Conservation (phyloP, 2,113 vertebrate species). For the Nothoprocta perdicaria region DNA sequence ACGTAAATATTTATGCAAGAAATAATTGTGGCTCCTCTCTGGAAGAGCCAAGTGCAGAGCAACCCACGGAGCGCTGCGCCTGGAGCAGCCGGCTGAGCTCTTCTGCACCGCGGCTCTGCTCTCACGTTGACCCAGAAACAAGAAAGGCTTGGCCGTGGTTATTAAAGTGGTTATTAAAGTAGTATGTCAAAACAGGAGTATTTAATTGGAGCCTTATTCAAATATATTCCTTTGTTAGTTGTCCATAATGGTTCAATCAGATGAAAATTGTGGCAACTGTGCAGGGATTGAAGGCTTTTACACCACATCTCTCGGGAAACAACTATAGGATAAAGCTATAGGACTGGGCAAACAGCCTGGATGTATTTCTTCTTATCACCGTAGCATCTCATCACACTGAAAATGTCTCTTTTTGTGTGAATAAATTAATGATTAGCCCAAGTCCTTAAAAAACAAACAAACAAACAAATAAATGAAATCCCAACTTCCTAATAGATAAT, state of each 20-base stretch:
- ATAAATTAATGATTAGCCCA: slow-evolving; percentile 7
- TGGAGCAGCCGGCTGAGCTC: slow-evolving; percentile 60
- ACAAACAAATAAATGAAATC: background rate
- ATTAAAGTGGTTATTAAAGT: background rate
- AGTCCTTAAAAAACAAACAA: background rate
- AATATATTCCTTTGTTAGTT: slow-evolving; percentile 47
- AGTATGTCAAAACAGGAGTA: slow-evolving; percentile 42
- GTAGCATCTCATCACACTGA: background rate
- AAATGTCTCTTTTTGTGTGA: background rate
- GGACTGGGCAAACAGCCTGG: slow-evolving; percentile 31
- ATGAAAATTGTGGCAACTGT: slow-evolving; percentile 46
- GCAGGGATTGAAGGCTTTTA: slow-evolving; percentile 27
- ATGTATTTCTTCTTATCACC: background rate
- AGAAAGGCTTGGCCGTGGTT: slow-evolving; percentile 20
- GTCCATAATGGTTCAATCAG: background rate
- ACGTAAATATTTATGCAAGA: slow-evolving; percentile 67
- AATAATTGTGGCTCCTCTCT: slow-evolving; percentile 41
- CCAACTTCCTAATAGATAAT: background rate
- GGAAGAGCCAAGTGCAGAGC: slow-evolving; percentile 38
- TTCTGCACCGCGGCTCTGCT: slow-evolving; percentile 30
- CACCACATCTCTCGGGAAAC: slow-evolving; percentile 31
- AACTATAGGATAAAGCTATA: background rate
- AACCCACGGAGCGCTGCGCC: slow-evolving; percentile 15
- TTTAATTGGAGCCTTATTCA: slow-evolving; percentile 40
- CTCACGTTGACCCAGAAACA: slow-evolving; percentile 19